Conservation (phyloP, 2,113 vertebrate genomes). For the Chaenocephalus aceratus region DNA sequence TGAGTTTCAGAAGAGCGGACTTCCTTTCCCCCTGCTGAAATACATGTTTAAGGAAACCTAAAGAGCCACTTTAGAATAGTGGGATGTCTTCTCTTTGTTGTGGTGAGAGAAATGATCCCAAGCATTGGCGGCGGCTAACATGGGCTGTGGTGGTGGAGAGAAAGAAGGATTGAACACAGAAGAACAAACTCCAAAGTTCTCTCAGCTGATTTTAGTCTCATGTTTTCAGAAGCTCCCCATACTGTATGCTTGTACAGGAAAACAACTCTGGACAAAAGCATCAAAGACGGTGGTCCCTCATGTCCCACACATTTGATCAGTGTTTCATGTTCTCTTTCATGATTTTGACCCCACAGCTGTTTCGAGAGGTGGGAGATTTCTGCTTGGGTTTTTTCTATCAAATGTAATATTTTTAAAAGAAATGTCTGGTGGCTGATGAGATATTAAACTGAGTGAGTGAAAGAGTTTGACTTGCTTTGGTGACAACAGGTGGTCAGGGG, state of each 20-base stretch:
- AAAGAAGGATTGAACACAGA: constrained; percentile 60
- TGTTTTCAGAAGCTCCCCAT: constrained; percentile 49
- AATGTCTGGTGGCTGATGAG: neutral
- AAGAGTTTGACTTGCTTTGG: neutral
- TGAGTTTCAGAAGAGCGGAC: constrained; percentile 24
- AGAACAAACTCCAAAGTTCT: constrained; percentile 61
- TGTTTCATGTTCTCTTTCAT: constrained; percentile 58
- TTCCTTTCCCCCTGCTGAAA: constrained; percentile 48
- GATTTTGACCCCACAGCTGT: constrained; percentile 69
- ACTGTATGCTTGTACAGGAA: constrained; percentile 14
- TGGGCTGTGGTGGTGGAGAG: constrained; percentile 30
- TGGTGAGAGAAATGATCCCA: constrained; percentile 65
- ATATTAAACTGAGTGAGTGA: neutral
- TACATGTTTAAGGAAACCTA: constrained; percentile 61
- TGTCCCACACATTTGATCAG: constrained; percentile 53
- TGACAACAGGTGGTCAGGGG: neutral
- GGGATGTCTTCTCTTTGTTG: constrained; percentile 76
- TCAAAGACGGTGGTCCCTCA: constrained; percentile 74
- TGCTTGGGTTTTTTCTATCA: neutral
- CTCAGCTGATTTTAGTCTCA: constrained; percentile 66
- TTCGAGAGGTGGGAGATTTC: constrained; percentile 44
- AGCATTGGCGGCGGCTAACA: constrained; percentile 40
- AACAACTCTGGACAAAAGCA: constrained; percentile 68
- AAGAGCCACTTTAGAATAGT: constrained; percentile 62
- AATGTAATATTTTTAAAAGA: constrained; percentile 6